Evolutionary conservation across 2,113 vertebrate species (phyloP), one percentile per base, ranked within the genome.

Genomic region (Emydura subglobosa): DNA sequence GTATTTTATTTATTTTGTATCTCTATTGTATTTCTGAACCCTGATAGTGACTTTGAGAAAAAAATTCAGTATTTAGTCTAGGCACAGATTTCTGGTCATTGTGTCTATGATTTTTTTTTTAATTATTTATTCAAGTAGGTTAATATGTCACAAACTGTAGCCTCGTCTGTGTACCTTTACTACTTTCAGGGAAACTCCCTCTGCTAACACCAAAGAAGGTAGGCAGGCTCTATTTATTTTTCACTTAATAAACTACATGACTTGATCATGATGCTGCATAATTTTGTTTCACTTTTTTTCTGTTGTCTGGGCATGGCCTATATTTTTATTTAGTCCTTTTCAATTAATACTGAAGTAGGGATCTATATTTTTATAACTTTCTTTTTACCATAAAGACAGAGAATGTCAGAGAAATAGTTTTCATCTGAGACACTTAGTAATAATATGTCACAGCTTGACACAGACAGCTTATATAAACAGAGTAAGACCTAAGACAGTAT

Each of bases 391-490:
- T 53, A 17, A 14, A 53, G 16, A 53, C 51, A 53, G 51, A 53
- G 51, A 53, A 53, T 17, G 51, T 14, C 4, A 17, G 51, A 53
- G 81, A 96, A 92, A 91, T 6, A 86, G 76, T 92, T 93, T 87
- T 92, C 78, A 87, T 57, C 83, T 91, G 85, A 87, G 95, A 91
- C 68, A 85, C 72, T 94, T 34, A 27, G 78, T 86, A 91, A 94
- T 95, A 76, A 50, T 53, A 21, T 51, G 83, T 79, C 93, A 91
- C 91, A 96, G 95, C 95, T 88, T 94, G 95, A 95, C 72, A 86
- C 49, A 92, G 85, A 80, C 90, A 93, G 80, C 80, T 95, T 94
- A 93, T 90, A 89, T 84, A 96, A 94, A 82, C 34, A 31, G 65
- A 25, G 84, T 4, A 91, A 68, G 94, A 88, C 51, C 87, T 16